These are phyloP conservation scores for Pao palembangensis DNA, from an alignment of 2,113 vertebrate genomes.

Conservation along the genomic window DNA sequence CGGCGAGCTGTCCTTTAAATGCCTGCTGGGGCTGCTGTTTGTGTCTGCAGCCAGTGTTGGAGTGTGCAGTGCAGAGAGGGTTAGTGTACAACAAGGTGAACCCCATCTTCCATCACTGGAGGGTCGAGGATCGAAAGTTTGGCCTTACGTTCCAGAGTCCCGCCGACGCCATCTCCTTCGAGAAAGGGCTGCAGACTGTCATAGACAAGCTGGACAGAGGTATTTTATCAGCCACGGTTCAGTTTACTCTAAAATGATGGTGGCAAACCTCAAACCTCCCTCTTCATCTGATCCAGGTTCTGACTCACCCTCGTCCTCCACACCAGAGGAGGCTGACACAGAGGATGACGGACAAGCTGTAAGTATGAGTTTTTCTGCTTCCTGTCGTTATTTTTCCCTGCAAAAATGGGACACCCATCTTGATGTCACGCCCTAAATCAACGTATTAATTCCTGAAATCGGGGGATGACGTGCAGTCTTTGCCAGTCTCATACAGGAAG, in stretches of 20 bases:
- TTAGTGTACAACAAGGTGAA: constrained; percentile 93
- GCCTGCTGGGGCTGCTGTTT: constrained; percentile 14
- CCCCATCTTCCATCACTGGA: constrained; percentile 94
- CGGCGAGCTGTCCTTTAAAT: constrained; percentile 2
- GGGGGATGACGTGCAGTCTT: constrained; percentile 65
- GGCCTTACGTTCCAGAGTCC: constrained; percentile 92
- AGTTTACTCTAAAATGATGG: neutral
- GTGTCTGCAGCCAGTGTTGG: constrained; percentile 81
- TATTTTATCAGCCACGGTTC: constrained; percentile 41
- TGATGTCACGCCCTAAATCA: neutral
- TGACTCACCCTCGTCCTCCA: constrained; percentile 79
- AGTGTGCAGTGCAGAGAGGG: constrained; percentile 83
- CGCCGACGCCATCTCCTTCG: constrained; percentile 85
- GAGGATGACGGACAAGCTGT: constrained; percentile 79
- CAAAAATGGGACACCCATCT: neutral
- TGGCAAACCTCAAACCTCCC: constrained; percentile 23
- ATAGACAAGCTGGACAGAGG: constrained; percentile 85
- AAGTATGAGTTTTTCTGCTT: constrained; percentile 55
- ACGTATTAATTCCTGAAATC: constrained; percentile 9
- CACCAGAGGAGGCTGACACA: constrained; percentile 77
- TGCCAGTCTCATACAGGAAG: constrained; percentile 87
- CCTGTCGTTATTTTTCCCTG: neutral
- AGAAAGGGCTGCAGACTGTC: constrained; percentile 81
- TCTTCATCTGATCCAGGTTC: constrained; percentile 69
- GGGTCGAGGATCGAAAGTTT: constrained; percentile 86